Evolutionary conservation across 2,797 vertebrate genomes (phyloP), one percentile per base, ranked within the genome.

Genomic region (Anabacerthia variegaticeps): DNA sequence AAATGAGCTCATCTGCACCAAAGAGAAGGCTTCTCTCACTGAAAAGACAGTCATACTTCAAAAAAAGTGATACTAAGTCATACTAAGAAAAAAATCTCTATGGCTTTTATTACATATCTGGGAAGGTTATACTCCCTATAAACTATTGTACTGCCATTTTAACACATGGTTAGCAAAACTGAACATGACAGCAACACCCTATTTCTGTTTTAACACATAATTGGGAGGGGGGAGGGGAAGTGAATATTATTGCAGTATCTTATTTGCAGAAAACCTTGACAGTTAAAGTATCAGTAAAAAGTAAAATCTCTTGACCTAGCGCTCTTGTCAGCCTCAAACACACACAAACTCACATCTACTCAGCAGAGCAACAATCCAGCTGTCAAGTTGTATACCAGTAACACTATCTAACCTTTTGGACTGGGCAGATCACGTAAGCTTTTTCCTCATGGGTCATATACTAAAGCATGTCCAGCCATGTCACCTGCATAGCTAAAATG

Each of bases 371-470:
- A 82, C 19, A 83, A 79, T 12, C 24, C 67, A 58, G 22, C n/a
- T 14, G 24, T 44, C 17, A 66, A 68, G 9, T 49, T 22, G 2
- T 9, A 59, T 5, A 66, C 13, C 12, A 51, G 20, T 65, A 93
- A 49, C 3, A 1, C 8, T 13, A 34, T 2, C 14, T 24, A 39
- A n/a, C 4, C 6, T 75, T 65, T 81, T 26, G 37, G 24, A 36
- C 11, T 18, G 30, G 13, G 18, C 12, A 77, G 11, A 34, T 11
- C 4, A 7, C 11, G 27, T 0, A 16, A 43, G 9, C 14, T 37
- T 82, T 78, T 89, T 62, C 51, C 12, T 48, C 49, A 32, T 3
- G 14, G 12, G 39, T n/a, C 18, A 28, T 13, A 39, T 21, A 10
- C 27, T 58, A 72, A 58, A 54, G 43, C 12, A 54, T 3, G 8